Base-by-base conservation (phyloP, 2,797 vertebrate species). In the Benthosema pterotum region DNA sequence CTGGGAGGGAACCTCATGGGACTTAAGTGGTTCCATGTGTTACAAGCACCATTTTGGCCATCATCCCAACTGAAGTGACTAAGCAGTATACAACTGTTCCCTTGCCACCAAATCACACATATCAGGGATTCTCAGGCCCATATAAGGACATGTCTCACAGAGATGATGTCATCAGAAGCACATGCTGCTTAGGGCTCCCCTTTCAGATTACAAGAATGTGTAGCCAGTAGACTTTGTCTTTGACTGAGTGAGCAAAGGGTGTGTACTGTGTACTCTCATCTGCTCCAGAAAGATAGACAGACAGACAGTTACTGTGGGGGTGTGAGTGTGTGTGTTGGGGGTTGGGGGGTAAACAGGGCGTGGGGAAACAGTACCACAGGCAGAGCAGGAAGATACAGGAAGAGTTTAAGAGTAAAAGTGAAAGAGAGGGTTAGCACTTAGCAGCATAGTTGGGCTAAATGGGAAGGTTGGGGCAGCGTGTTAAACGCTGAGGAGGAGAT, bases 141-240 rank as follows among this genome's bases (percentile, higher is more conserved):
- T 91, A 89, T 91, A 91, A 78, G 89, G 90, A 60, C 80, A 79
- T 74, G 89, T 88, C 90, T 88, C 87, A 82, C 51, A 83, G 49
- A 73, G 78, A 91, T 94, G 92, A 94, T 91, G 92, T 94, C 88
- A 93, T 60, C 72, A 79, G 17, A 47, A 46, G 42, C 38, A 42
- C 52, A n/a, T 49, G 57, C 52, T 64, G 18, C 68, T 9, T 8
- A 9, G 32, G 32, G 32, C 72, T 87, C 79, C 80, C 75, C 75
- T 64, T 86, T 65, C 82, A 59, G 75, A 66, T 78, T 63, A 55
- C 9, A 66, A 73, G 65, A 71, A 75, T 52, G 52, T 15, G 28
- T 9, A 38, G 32, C 2, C 22, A 25, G 22, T 25, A 25, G 22
- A 25, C 32, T 1, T 9, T 9, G 22, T 3, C 32, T 1, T 9